A percentile compares a stretch with the other conserved stretches of the same genome.
Evolutionary conservation across 2,888 invertebrate species (phyloP).

Genomic region (Noctua janthe): DNA sequence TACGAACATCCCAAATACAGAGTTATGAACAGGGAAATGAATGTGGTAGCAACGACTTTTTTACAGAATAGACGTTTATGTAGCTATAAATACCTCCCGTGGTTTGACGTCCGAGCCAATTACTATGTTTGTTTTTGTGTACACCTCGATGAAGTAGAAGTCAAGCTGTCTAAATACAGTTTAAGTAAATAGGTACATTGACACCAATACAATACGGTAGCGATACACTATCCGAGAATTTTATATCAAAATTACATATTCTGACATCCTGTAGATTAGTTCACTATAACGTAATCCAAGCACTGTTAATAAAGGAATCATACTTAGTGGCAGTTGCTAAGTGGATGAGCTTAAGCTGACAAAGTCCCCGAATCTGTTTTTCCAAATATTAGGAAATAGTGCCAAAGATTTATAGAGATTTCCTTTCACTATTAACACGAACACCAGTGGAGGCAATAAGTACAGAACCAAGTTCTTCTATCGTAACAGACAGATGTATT

Average conservation of each 20-base stretch:
- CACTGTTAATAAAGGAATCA: not conserved
- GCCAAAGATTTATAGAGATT: not conserved
- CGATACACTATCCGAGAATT: not conserved
- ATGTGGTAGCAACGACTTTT: not conserved
- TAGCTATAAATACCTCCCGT: not conserved
- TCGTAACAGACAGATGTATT: not conserved
- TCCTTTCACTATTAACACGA: not conserved
- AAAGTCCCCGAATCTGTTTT: not conserved
- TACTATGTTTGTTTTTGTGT: not conserved
- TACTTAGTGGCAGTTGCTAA: not conserved
- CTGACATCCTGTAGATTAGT: not conserved
- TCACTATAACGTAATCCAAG: not conserved
- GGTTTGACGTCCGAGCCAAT: not conserved
- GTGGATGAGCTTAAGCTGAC: no score
- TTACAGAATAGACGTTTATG: not conserved
- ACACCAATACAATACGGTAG: not conserved
- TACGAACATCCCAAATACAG: not conserved
- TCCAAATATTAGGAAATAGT: not conserved
- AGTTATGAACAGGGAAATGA: not conserved
- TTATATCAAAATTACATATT: not conserved
- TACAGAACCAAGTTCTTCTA: not conserved
- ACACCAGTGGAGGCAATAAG: not conserved
- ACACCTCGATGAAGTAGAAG: not conserved
- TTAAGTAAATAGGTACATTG: conserved; percentile 9
- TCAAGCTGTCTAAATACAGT: conserved; percentile 25